Base-by-base conservation (phyloP, 2,797 vertebrate genomes). In the Aplochiton taeniatus region DNA sequence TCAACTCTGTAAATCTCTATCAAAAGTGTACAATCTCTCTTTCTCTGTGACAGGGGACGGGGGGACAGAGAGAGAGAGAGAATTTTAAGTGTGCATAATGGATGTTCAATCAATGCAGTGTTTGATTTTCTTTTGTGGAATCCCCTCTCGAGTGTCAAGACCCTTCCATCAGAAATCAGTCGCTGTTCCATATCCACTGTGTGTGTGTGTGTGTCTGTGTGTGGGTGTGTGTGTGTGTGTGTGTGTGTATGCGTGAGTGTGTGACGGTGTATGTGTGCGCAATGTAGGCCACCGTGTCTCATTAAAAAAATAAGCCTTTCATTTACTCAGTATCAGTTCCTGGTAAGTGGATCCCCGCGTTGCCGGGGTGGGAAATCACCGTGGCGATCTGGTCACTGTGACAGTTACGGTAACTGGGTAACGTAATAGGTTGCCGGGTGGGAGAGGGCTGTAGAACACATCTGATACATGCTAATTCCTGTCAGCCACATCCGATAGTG, bases 381-480 rank as follows among this genome's bases (percentile, higher is more conserved):
- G 73, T 74, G 79, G 73, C 70, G 74, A 85, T 82, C 86, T 78
- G 54, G 83, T 75, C 65, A 19, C 76, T 68, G 70, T 79, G 78
- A 82, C 85, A 85, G 83, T 87, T 90, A 87, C 76, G 74, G 86
- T 90, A 90, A 91, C 87, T 75, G 87, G 75, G 89, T 89, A 92
- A 91, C 66, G 81, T 79, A 88, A 89, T 88, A 82, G 73, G 84
- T 75, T 64, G 74, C 81, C 70, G 82, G 85, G 83, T 63, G 61
- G 81, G 74, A 82, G 82, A 84, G 69, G 79, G 75, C 86, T 88
- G 89, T 88, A 82, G 61, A 76, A 90, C 87, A 89, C 88, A 89
- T 84, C 84, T 84, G 89, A 91, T 88, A 91, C 88, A 88, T 81
- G 85, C 81, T 85, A 84, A 85, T 89, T 84, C 83, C 85, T 90